Evolutionary conservation across 2,797 vertebrate species (phyloP), one percentile per base, ranked within the genome.

Genomic region (Xiphophorus birchmanni): DNA sequence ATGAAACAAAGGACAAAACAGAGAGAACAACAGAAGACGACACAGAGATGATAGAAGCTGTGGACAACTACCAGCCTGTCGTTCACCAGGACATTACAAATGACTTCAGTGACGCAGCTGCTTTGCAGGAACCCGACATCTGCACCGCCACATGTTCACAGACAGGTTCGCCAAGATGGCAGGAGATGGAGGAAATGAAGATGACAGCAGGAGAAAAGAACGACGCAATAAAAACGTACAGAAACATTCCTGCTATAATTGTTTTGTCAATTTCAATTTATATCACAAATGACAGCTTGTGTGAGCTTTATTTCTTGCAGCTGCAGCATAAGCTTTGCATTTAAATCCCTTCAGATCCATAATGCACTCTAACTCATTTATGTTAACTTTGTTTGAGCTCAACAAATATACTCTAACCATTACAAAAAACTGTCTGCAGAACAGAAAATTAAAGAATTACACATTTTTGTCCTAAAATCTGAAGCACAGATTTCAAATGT

Each of bases 171-270:
- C 65, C 75, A 0, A 82, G 74, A 11, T 23, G 78, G 13, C 85
- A 82, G 79, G 77, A 86, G 78, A 83, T 23, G 1, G 45, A 18
- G 18, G 76, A 79, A 73, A n/a, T 60, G 67, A 84, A 74, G 74
- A 87, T 15, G 17, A 72, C 79, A 0, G 13, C 54, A 1, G 78
- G 65, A 29, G 84, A 88, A 78, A 78, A 8, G 0, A 56, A 7
- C 0, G 48, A 78, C 75, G 87, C 88, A 21, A 76, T 72, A 26
- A 67, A 90, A 90, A 88, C 75, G 93, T 94, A 91, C 13, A 37
- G 69, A 79, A 78, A 52, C 1, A 48, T 79, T 82, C 58, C 3
- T 50, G 42, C 37, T 74, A 2, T 42, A 13, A 74, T 73, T 26
- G 3, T 73, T 37, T 40, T 40, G 23, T 37, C 35, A 42, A 15